A percentile compares a stretch with the other conserved stretches of the same genome.
These are phyloP conservation scores for Aphyosemion australe DNA, from an alignment of 2,113 vertebrate genomes.

Conservation along the genomic window DNA sequence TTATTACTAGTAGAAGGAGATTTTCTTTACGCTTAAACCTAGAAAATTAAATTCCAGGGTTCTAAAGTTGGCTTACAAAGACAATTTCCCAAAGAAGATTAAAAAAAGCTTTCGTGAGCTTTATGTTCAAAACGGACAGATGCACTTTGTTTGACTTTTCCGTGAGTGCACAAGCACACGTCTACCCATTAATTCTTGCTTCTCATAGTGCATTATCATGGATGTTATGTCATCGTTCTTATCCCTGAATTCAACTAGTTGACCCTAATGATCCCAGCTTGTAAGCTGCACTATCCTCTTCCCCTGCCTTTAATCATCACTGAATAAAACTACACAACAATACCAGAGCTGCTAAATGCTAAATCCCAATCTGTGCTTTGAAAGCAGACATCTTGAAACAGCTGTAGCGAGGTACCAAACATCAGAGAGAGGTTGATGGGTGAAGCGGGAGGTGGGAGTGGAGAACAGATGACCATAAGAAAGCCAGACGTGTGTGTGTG, in stretches of 20 bases:
- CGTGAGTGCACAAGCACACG: conserved; percentile 12
- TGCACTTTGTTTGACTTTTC: conserved; percentile 27
- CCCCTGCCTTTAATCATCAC: conserved; percentile 43
- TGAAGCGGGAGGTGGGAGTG: conserved; percentile 35
- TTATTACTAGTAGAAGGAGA: background rate
- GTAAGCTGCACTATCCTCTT: conserved; percentile 46
- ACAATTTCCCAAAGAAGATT: conserved; percentile 5
- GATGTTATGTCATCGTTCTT: conserved; percentile 64
- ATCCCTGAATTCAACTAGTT: conserved; percentile 41
- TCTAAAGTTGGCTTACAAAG: background rate
- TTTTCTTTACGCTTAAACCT: background rate
- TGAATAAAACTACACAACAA: conserved; percentile 43
- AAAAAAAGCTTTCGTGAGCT: conserved; percentile 8
- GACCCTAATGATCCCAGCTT: conserved; percentile 33
- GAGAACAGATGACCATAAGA: conserved; percentile 56
- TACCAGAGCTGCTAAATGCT: conserved; percentile 27
- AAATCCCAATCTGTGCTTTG: conserved; percentile 29
- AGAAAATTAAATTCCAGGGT: conserved; percentile 4
- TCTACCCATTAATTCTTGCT: conserved; percentile 47
- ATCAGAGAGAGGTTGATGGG: conserved; percentile 39
- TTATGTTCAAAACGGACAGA: conserved; percentile 52
- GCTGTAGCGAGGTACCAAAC: conserved; percentile 52
- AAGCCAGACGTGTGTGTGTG: conserved; percentile 42
- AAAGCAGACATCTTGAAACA: conserved; percentile 16
- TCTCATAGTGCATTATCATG: conserved; percentile 50